Base-by-base conservation (phyloP, 2,888 invertebrate genomes). In the Phytoseiulus persimilis region DNA sequence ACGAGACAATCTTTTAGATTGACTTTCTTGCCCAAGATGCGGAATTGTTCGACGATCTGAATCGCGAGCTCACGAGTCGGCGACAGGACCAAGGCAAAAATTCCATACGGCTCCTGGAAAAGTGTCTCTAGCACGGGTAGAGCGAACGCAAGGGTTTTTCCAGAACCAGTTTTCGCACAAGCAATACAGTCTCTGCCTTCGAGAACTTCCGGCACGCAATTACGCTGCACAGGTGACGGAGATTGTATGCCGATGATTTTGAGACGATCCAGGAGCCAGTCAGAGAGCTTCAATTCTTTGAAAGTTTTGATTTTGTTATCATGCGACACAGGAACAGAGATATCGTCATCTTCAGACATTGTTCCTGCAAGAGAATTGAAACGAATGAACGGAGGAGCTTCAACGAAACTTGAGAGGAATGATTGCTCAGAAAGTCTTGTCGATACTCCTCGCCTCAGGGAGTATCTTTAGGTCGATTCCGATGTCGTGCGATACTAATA, bases 131-230 rank as follows among this genome's bases (percentile, higher is more conserved):
- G 93, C 92, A 99, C 97, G 0, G 98, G 98, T 90, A 99, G 93
- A 0, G 97, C 98, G 94, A 99, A 99, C 0, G 99, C 98, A 92
- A 99, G 95, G 0, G 99, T 99, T 94, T 99, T 99, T 0, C 99
- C 99, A 90, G 98, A 98, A 28, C 99, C 99, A 14, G 99, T 99
- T 93, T 98, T 98, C 0, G 98, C 98, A 91, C 97, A 97, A 14
- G 98, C 99, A 91, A 99, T 96, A 91, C 97, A 97, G 93, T 98
- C 97, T 91, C 94, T 94, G 0, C 97, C 97, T 90, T 94, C 92
- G 83, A 97, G 93, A 91, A 97, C 96, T 90, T 94, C 94, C 5
- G 96, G 95, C 92, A 97, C 95, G 92, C 97, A 97, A 91, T 95
- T 95, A 92, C 94, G 93, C 93, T 97, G 97, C 90, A 97, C 96